Percentiles rank a stretch among this genome's conserved stretches.
Evolutionary conservation across 2,113 vertebrate species (phyloP).

Genomic region (Morphnarchus princeps): DNA sequence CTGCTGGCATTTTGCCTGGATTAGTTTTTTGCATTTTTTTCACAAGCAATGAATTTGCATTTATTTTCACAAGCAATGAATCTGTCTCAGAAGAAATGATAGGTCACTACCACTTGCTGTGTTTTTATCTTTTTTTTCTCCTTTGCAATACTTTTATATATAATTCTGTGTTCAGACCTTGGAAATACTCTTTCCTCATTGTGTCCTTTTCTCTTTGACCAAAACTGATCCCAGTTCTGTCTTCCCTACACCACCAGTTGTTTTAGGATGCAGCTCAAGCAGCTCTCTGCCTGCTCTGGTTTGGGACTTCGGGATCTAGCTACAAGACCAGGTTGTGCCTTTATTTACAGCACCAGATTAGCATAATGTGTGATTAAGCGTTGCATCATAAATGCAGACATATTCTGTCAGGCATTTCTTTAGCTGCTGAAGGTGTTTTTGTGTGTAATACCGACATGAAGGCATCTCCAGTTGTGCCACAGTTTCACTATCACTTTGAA

Average conservation of each 20-base stretch:
- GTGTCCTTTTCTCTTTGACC: neutral
- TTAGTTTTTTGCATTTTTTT: constrained; percentile 26
- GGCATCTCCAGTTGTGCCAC: neutral
- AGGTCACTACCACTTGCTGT: neutral
- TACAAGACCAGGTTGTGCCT: neutral
- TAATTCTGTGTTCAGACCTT: neutral
- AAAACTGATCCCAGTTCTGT: neutral
- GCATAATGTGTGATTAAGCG: neutral
- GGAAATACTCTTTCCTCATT: neutral
- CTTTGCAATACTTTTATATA: neutral
- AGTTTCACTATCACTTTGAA: neutral
- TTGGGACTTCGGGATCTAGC: neutral
- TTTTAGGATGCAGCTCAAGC: neutral
- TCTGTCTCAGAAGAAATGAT: neutral
- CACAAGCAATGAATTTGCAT: neutral
- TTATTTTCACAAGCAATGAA: constrained; percentile 1
- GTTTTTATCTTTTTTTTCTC: neutral
- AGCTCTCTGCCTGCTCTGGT: neutral
- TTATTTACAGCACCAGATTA: neutral
- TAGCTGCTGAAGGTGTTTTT: neutral
- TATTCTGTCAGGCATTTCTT: neutral
- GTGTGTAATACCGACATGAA: neutral
- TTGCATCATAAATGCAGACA: neutral
- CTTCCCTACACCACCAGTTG: neutral
- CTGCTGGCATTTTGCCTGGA: neutral